Conservation (phyloP, 2,888 invertebrate species). For the Spialia ferax region DNA sequence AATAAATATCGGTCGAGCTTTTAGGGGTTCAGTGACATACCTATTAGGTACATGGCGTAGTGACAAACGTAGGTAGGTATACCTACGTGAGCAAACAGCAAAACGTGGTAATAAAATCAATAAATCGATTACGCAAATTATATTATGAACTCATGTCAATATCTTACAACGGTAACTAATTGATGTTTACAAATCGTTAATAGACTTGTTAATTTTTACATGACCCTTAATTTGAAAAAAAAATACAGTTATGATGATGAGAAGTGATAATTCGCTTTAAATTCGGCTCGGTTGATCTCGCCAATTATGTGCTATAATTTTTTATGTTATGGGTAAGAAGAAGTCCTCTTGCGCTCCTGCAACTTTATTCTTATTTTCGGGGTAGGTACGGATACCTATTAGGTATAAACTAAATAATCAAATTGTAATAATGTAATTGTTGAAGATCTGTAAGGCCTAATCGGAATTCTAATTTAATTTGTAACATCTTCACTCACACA, state of each 20-base stretch:
- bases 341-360: neutral
- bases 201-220: constrained; percentile 16
- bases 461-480: no score
- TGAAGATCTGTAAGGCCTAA: no score
- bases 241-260: constrained; percentile 12
- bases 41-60: no score
- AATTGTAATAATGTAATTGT: no score
- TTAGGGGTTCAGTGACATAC: no score
- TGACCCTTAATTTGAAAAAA: neutral
- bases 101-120: constrained; percentile 15
- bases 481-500: no score
- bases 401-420: no score
- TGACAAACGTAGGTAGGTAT: no score
- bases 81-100: constrained; percentile 6
- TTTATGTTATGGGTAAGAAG: constrained; percentile 13
- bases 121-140: constrained; percentile 24
- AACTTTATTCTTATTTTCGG: no score
- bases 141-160: constrained; percentile 7
- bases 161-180: constrained; percentile 31
- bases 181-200: constrained; percentile 26
- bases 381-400: no score
- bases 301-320: constrained; percentile 22
- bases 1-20: no score
- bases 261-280: constrained; percentile 9
- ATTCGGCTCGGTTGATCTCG: constrained; percentile 1